A percentile compares a stretch with the other conserved stretches of the same genome.
Conservation (phyloP, 1,140 invertebrate species). For the Cotesia chilonis region DNA sequence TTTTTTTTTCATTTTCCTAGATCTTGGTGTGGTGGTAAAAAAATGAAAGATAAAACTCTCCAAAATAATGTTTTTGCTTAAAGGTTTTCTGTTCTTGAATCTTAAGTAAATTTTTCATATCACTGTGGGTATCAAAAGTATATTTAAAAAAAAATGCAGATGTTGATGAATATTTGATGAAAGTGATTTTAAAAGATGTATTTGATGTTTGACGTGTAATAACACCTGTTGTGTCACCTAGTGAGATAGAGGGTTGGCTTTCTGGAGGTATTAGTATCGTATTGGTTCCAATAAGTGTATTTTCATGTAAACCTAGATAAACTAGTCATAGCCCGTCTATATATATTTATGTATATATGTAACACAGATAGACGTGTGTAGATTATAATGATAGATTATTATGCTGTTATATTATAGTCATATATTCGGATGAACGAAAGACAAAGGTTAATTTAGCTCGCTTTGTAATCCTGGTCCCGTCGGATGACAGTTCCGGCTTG, state of each 20-base stretch:
- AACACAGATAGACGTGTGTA: conserved; percentile 27
- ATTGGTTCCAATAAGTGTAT: conserved; percentile 60
- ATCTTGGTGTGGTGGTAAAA: too few relatives aligned
- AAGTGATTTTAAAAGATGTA: conserved; percentile 24
- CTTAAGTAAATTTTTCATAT: too few relatives aligned
- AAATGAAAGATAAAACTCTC: too few relatives aligned
- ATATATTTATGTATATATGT: background rate
- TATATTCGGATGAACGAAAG: conserved; percentile 34
- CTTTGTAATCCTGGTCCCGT: conserved; percentile 62
- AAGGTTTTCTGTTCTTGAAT: too few relatives aligned
- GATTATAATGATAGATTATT: conserved; percentile 4
- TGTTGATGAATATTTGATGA: too few relatives aligned
- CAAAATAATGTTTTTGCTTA: too few relatives aligned
- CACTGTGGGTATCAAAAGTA: too few relatives aligned
- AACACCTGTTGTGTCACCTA: conserved; percentile 59
- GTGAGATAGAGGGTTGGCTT: conserved; percentile 34
- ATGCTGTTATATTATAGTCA: conserved; percentile 1
- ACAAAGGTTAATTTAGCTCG: conserved; percentile 64
- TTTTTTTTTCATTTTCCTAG: too few relatives aligned
- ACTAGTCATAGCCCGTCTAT: background rate
- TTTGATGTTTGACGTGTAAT: conserved; percentile 25
- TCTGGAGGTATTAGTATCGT: conserved; percentile 51
- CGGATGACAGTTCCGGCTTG: conserved; percentile 45
- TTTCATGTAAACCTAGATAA: conserved; percentile 57
- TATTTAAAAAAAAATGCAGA: too few relatives aligned